Conservation (phyloP, 2,888 invertebrate species). For the Pammene aurita region DNA sequence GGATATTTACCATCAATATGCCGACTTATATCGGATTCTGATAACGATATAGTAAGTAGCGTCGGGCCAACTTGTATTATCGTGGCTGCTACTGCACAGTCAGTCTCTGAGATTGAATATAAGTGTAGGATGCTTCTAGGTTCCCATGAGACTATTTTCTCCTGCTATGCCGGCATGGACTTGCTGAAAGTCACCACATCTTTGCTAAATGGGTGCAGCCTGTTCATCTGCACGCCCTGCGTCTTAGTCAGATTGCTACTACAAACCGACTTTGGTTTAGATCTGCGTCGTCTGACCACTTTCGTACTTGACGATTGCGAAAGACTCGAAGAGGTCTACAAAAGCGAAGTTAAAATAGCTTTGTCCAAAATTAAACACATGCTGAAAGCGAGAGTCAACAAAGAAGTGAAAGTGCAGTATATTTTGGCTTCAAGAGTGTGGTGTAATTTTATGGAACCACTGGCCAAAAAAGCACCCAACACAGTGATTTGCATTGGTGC, state of each 20-base stretch:
- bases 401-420: constrained; percentile 81
- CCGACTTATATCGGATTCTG: constrained; percentile 80
- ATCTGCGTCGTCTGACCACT: constrained; percentile 85
- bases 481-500: constrained; percentile 88
- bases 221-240: constrained; percentile 87
- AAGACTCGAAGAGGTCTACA: constrained; percentile 82
- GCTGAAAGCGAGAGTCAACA: constrained; percentile 68
- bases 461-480: constrained; percentile 81
- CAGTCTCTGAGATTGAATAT: constrained; percentile 76
- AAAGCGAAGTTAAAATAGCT: constrained; percentile 70
- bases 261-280: constrained; percentile 70
- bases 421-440: constrained; percentile 85
- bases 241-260: constrained; percentile 76
- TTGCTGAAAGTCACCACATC: constrained; percentile 64
- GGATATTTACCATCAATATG: constrained; percentile 87
- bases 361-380: constrained; percentile 71
- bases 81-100: constrained; percentile 85
- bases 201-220: constrained; percentile 86
- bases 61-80: constrained; percentile 86
- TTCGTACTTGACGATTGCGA: constrained; percentile 89
- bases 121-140: constrained; percentile 70
- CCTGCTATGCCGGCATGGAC: constrained; percentile 74
- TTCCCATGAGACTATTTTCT: constrained; percentile 60
- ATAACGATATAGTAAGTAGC: constrained; percentile 58
- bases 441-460: constrained; percentile 82